Percentiles rank a stretch among this genome's conserved stretches.
Evolutionary conservation across 2,888 invertebrate genomes (phyloP).

Genomic region (Rapana venosa): DNA sequence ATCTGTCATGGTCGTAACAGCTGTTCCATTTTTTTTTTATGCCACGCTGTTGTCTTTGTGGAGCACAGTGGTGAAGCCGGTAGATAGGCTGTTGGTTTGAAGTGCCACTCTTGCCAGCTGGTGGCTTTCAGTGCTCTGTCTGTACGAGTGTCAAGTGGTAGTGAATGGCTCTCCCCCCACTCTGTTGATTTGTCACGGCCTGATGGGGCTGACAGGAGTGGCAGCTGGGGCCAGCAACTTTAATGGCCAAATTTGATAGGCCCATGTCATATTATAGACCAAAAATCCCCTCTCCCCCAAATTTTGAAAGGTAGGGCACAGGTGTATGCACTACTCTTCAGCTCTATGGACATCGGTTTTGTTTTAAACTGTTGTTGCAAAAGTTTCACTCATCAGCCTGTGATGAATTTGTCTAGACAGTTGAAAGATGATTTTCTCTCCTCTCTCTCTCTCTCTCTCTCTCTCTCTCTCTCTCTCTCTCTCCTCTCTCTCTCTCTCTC

Average conservation of each 20-base stretch:
- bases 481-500: neutral
- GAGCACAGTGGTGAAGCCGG: neutral
- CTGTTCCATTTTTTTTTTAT: neutral
- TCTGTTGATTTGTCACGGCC: neutral
- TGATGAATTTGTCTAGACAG: no score
- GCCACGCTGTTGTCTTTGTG: neutral
- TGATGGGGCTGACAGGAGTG: neutral
- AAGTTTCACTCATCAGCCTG: no score
- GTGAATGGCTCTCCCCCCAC: neutral
- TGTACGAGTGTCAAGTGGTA: neutral
- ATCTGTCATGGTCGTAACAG: neutral
- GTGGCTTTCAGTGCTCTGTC: neutral
- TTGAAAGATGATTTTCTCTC: no score
- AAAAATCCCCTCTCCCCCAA: no score
- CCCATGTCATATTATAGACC: neutral
- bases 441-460: constrained; percentile 15
- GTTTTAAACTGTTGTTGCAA: no score
- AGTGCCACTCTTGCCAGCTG: neutral
- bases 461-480: neutral
- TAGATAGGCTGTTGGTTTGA: neutral
- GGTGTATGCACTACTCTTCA: no score
- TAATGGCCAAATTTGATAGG: neutral
- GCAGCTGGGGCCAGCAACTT: neutral
- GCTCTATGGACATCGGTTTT: no score
- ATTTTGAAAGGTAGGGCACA: no score